phyloP scores from a whole-genome alignment of 92 coral and sea anemone genomes.

The Porites lobata region DNA sequence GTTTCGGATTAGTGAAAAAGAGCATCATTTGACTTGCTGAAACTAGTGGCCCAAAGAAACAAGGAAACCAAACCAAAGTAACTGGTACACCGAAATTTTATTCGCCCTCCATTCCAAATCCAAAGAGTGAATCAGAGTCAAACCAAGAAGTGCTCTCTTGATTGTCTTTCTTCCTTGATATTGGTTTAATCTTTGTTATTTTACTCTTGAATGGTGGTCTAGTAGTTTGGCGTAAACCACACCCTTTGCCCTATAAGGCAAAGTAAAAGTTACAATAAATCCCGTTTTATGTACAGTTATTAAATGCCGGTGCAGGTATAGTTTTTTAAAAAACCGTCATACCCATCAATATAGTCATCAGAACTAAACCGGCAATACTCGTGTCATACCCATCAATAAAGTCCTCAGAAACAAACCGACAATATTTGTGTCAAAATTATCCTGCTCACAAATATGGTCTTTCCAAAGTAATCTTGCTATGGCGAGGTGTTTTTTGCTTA shows the following conservation, averaged over 20 bases:
- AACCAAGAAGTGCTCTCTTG: slow-evolving; percentile 92
- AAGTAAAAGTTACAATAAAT: neutral
- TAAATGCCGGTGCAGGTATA: too few relatives aligned
- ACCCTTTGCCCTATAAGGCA: slow-evolving; percentile 20
- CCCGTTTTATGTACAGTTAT: neutral
- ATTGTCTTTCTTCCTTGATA: slow-evolving; percentile 63
- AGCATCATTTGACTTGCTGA: neutral
- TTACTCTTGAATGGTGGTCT: slow-evolving; percentile 89
- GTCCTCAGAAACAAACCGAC: too few relatives aligned
- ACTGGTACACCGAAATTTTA: neutral
- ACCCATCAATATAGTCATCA: too few relatives aligned
- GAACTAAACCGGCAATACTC: too few relatives aligned
- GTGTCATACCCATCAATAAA: too few relatives aligned
- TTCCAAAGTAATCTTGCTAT: too few relatives aligned
- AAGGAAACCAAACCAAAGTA: neutral
- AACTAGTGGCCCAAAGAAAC: neutral
- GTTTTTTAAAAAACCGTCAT: too few relatives aligned
- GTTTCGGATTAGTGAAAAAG: neutral
- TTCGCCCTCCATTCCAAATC: slow-evolving; percentile 81
- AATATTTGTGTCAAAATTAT: too few relatives aligned
- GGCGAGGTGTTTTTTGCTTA: too few relatives aligned
- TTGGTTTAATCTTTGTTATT: slow-evolving; percentile 78
- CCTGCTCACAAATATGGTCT: too few relatives aligned
- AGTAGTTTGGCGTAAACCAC: slow-evolving; percentile 61
- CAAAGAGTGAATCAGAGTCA: slow-evolving; percentile 92